These are phyloP conservation scores for Morone chrysops DNA, from an alignment of 2,113 vertebrate species.

Conservation along the genomic window DNA sequence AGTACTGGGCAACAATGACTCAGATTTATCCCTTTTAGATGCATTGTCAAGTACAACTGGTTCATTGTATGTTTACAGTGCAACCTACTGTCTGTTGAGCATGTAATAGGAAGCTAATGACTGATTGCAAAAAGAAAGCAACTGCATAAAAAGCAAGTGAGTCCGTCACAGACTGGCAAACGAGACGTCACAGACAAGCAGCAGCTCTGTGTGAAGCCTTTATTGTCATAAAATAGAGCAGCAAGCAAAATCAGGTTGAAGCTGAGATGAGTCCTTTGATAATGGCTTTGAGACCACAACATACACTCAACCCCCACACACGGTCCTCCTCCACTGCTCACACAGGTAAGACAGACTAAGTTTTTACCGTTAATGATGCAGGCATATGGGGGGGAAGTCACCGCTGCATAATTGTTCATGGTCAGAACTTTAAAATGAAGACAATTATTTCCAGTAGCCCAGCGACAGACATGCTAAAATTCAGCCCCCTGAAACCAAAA, in stretches of 20 bases:
- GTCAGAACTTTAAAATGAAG: conserved; percentile 41
- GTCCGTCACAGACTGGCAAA: not conserved
- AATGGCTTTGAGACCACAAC: conserved; percentile 19
- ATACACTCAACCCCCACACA: not conserved
- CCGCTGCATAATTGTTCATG: not conserved
- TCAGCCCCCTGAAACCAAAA: conserved; percentile 63
- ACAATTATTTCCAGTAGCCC: conserved; percentile 38
- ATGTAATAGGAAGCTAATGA: not conserved
- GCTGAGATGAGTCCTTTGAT: conserved; percentile 34
- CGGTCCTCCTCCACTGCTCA: conserved; percentile 15
- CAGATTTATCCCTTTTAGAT: not conserved
- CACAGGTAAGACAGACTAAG: conserved; percentile 22
- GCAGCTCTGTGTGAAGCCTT: not conserved
- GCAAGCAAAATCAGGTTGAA: conserved; percentile 10
- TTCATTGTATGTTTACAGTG: not conserved
- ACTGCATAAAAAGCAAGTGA: not conserved
- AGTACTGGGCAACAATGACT: not conserved
- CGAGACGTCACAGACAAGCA: not conserved
- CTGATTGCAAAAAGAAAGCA: not conserved
- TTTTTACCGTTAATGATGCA: not conserved
- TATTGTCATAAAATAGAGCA: conserved; percentile 9
- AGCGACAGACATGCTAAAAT: conserved; percentile 13
- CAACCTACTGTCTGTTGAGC: not conserved
- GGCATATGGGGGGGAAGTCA: not conserved
- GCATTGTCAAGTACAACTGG: no score